Evolutionary conservation across 1,140 invertebrate genomes (phyloP), one percentile per base, ranked within the genome.

Genomic region (Thaumatotibia leucotreta): DNA sequence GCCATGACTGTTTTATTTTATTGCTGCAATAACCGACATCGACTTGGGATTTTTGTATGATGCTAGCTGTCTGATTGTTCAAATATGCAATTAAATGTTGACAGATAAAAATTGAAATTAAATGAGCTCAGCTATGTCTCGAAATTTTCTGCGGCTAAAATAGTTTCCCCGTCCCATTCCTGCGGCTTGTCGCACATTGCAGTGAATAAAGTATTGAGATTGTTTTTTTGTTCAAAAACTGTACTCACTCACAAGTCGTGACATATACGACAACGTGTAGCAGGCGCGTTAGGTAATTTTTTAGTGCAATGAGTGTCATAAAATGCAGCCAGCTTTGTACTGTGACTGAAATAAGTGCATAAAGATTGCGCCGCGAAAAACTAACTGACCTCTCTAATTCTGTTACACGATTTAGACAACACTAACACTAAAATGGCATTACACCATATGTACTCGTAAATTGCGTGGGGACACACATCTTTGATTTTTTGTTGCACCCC

Each of bases 361-460:
- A 61, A 14, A 24, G 23, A 29, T 9, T 61, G 23, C 6, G 8
- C 27, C 14, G 58, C n/a, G 31, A 61, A 61, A 23, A 52, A 52
- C 20, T 8, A 52, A 52, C 49, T 52, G 22, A 52, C 10, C 20
- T 52, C 22, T 10, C 9, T 24, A 52, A 23, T 23, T 9, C 22
- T 22, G 11, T 24, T 24, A 9, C 49, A 73, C 2, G 62, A 69
- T 65, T 65, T 69, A 9, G 61, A 66, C 24, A 73, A 50, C 17
- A 73, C 66, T 17, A 66, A 66, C 22, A 31, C 63, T 1, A 72
- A 49, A 4, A 64, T 29, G 31, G 67, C 67, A 52, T 50, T 61
- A 64, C 65, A 67, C 64, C 61, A 66, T 23, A 69, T 65, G 22
- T 39, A 67, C n/a, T n/a, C n/a, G n/a, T n/a, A n/a, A n/a, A 32